Evolutionary conservation across 1,140 invertebrate species (phyloP).

Genomic region (Armadillidium nasatum): DNA sequence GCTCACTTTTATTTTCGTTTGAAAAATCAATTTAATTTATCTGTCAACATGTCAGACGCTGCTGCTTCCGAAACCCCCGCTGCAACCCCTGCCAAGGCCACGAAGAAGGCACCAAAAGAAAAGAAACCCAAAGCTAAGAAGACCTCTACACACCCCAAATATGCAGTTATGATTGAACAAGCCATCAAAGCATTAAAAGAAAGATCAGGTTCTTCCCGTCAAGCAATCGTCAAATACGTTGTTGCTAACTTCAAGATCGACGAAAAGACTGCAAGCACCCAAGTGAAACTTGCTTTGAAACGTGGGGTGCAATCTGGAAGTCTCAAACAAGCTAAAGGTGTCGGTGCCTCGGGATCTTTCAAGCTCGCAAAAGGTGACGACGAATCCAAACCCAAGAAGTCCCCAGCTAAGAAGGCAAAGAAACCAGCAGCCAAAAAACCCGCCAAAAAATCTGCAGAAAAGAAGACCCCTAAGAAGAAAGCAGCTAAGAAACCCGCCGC

Average conservation of each 20-base stretch:
- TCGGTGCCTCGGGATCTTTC: constrained; percentile 46
- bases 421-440: constrained; percentile 41
- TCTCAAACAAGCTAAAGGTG: constrained; percentile 46
- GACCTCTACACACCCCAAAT: constrained; percentile 46
- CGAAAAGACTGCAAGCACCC: constrained; percentile 33
- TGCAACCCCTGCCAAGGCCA: background rate
- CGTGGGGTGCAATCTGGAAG: constrained; percentile 41
- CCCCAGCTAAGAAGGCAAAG: constrained; percentile 34
- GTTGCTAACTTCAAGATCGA: constrained; percentile 45
- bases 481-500: constrained; percentile 37
- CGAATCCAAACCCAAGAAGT: constrained; percentile 30
- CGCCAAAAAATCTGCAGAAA: constrained; percentile 42
- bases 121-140: constrained; percentile 6
- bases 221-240: constrained; percentile 48
- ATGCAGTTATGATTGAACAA: constrained; percentile 46
- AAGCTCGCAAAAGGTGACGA: constrained; percentile 27
- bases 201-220: constrained; percentile 46
- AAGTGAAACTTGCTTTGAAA: constrained; percentile 41
- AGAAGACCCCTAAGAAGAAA: constrained; percentile 41
- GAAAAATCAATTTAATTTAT: no score
- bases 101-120: constrained; percentile 16
- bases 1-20: background rate
- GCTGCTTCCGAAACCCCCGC: constrained; percentile 13
- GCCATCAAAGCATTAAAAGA: constrained; percentile 48
- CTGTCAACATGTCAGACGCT: constrained; percentile 23